phyloP scores from a whole-genome alignment of 2,797 vertebrate genomes.

The Austrolebias charrua region DNA sequence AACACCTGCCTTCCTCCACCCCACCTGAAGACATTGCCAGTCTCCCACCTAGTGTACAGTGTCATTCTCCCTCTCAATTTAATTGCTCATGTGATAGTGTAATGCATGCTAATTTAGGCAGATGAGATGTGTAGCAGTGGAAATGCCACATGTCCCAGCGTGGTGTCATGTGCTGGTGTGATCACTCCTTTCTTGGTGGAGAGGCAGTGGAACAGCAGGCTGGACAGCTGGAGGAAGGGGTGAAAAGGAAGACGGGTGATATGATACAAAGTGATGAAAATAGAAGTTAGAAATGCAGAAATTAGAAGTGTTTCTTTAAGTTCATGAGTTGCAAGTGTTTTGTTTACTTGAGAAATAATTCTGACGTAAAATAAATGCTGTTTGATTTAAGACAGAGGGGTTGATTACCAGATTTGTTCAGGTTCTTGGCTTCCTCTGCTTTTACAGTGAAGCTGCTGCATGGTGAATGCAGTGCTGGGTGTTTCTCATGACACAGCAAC shows the following conservation, averaged over 20 bases:
- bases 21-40: conserved; percentile 17
- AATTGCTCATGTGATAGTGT: conserved; percentile 53
- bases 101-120: conserved; percentile 82
- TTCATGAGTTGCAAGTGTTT: not conserved
- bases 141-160: conserved; percentile 72
- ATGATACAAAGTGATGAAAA: conserved; percentile 35
- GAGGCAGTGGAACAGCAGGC: conserved; percentile 59
- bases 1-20: conserved; percentile 35
- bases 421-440: not conserved
- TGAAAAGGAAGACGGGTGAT: conserved; percentile 35
- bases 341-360: not conserved
- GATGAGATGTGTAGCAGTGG: conserved; percentile 75
- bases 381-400: not conserved
- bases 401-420: not conserved
- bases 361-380: not conserved
- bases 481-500: conserved; percentile 67
- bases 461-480: conserved; percentile 26
- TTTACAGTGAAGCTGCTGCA: conserved; percentile 11
- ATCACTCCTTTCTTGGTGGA: conserved; percentile 72
- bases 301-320: not conserved
- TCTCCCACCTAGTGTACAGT: conserved; percentile 30
- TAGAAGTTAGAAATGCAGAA: conserved; percentile 3
- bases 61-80: conserved; percentile 40
- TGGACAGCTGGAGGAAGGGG: conserved; percentile 48
- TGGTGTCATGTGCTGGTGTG: conserved; percentile 64